Percentiles rank a stretch among this genome's conserved stretches.
Evolutionary conservation across 1,140 invertebrate genomes (phyloP).

Genomic region (Lepidurus arcticus): DNA sequence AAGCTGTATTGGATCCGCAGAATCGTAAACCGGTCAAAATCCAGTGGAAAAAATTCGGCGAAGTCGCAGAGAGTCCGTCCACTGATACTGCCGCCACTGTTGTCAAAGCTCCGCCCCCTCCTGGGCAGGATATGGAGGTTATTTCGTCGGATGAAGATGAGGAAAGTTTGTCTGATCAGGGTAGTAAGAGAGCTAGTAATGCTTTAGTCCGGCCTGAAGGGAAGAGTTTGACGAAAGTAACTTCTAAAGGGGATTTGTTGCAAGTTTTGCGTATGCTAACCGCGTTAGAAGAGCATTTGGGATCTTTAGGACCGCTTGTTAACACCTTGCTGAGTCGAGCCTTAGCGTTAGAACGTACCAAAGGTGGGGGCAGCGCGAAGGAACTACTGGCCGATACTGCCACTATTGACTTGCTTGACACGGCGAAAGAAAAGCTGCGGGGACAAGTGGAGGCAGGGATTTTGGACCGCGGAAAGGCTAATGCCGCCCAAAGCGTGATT

Average conservation of each 20-base stretch:
- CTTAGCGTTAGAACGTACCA: constrained; percentile 66
- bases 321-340: constrained; percentile 65
- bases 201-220: background rate
- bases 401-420: constrained; percentile 68
- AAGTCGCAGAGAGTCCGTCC: background rate
- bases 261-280: constrained; percentile 64
- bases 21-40: constrained; percentile 26
- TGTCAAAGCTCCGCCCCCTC: background rate
- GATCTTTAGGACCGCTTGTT: constrained; percentile 69
- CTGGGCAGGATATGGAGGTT: too few relatives aligned
- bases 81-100: background rate
- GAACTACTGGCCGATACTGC: constrained; percentile 61
- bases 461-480: constrained; percentile 57
- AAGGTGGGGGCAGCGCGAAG: constrained; percentile 58
- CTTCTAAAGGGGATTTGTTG: constrained; percentile 47
- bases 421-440: constrained; percentile 75
- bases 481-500: constrained; percentile 55
- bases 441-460: constrained; percentile 70
- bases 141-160: too few relatives aligned
- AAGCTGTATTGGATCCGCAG: background rate
- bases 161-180: background rate
- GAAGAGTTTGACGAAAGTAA: constrained; percentile 23
- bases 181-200: background rate
- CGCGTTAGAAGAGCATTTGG: constrained; percentile 70
- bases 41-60: constrained; percentile 11